A percentile compares a stretch with the other conserved stretches of the same genome.
phyloP scores from a whole-genome alignment of 2,888 invertebrate genomes.

The Crepidodera aurea region DNA sequence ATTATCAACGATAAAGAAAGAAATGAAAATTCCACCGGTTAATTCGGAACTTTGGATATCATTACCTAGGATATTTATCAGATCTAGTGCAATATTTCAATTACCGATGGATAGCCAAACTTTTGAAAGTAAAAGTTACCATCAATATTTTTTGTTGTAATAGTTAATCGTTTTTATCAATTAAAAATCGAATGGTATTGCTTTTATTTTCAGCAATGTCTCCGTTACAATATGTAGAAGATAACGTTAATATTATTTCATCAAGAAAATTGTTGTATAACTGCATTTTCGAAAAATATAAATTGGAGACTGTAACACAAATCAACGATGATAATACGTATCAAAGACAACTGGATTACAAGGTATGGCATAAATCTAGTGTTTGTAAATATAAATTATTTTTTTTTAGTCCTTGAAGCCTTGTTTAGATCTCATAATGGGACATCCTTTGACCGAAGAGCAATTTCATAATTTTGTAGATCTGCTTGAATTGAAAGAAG shows the following conservation, averaged over 20 bases:
- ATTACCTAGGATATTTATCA: constrained; percentile 77
- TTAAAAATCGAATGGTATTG: too few species aligned
- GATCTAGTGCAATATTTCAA: constrained; percentile 78
- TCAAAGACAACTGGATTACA: constrained; percentile 60
- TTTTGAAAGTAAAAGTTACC: constrained; percentile 63
- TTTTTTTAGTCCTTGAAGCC: constrained; percentile 65
- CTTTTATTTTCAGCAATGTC: constrained; percentile 65
- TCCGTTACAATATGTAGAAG: constrained; percentile 75
- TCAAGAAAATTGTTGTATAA: constrained; percentile 67
- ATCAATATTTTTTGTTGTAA: too few species aligned
- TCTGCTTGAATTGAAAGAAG: constrained; percentile 66
- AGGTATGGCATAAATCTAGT: too few species aligned
- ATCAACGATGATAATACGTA: constrained; percentile 51
- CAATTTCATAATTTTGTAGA: constrained; percentile 63
- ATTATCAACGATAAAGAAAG: constrained; percentile 63
- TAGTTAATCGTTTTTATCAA: too few species aligned
- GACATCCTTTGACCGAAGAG: constrained; percentile 65
- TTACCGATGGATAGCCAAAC: constrained; percentile 73
- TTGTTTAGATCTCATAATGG: constrained; percentile 72
- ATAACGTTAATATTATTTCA: constrained; percentile 71
- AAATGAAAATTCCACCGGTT: constrained; percentile 63
- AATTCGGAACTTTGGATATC: constrained; percentile 70
- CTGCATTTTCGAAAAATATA: constrained; percentile 64
- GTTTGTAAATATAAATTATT: too few species aligned
- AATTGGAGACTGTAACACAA: too few species aligned